Conservation (phyloP, 1,140 invertebrate species). For the Dendrolimus kikuchii region DNA sequence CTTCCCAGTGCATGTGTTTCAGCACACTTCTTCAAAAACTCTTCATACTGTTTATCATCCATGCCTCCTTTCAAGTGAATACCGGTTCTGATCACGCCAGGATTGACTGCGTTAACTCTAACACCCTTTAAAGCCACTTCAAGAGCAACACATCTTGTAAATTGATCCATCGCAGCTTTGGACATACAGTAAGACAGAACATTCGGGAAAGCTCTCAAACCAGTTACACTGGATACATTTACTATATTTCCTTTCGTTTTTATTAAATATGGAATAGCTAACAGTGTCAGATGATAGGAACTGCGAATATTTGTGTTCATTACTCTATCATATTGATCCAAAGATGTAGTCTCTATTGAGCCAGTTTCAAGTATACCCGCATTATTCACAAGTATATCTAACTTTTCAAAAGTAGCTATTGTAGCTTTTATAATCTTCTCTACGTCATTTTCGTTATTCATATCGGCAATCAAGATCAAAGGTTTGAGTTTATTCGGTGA, state of each 20-base stretch:
- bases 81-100: conserved; percentile 1
- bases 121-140: conserved; percentile 7
- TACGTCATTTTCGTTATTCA: conserved; percentile 78
- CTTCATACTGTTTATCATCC: not conserved
- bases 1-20: conserved; percentile 20
- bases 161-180: conserved; percentile 11
- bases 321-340: conserved; percentile 82
- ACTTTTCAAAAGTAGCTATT: conserved; percentile 73
- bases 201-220: conserved; percentile 3
- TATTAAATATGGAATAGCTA: conserved; percentile 82
- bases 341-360: conserved; percentile 80
- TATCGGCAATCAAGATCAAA: conserved; percentile 74
- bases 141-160: conserved; percentile 5
- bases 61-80: not conserved
- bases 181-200: conserved; percentile 4
- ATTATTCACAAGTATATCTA: conserved; percentile 86
- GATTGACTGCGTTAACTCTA: conserved; percentile 6
- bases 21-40: conserved; percentile 45
- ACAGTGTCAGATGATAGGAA: conserved; percentile 82
- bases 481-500: conserved; percentile 62
- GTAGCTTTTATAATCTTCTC: conserved; percentile 75
- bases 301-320: conserved; percentile 84
- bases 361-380: conserved; percentile 80
- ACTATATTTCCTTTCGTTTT: conserved; percentile 36
- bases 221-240: conserved; percentile 4